Evolutionary conservation across 2,797 vertebrate genomes (phyloP).

Genomic region (Sphenodon punctatus): DNA sequence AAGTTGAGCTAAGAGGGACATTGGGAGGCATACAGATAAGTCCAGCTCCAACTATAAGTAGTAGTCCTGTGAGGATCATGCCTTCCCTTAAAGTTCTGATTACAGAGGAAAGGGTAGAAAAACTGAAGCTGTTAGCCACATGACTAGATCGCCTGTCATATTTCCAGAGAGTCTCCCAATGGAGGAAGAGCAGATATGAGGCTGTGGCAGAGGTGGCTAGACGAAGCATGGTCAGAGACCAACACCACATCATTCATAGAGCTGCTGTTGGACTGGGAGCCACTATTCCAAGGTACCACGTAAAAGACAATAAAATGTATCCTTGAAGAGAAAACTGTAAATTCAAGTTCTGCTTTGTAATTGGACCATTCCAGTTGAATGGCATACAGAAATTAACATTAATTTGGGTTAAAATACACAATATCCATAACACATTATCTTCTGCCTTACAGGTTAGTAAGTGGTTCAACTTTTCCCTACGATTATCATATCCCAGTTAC

Average conservation of each 20-base stretch:
- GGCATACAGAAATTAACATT: neutral
- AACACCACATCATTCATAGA: too few relatives aligned
- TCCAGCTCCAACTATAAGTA: too few relatives aligned
- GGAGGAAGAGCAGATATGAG: too few relatives aligned
- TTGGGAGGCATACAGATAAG: too few relatives aligned
- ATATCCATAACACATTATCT: neutral
- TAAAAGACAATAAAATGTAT: neutral
- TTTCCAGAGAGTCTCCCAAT: too few relatives aligned
- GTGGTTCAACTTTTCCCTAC: neutral
- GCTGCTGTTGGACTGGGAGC: too few relatives aligned
- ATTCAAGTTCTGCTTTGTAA: neutral
- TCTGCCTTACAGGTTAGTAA: neutral
- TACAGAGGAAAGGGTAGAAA: neutral
- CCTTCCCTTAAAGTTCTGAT: neutral
- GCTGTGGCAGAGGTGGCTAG: too few relatives aligned
- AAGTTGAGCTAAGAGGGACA: too few relatives aligned
- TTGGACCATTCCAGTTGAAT: neutral
- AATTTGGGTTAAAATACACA: neutral
- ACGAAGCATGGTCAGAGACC: too few relatives aligned
- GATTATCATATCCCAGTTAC: neutral
- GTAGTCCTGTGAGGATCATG: too few relatives aligned
- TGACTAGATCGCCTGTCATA: neutral
- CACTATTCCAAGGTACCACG: neutral
- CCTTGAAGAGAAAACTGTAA: neutral
- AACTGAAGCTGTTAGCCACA: neutral